Evolutionary conservation across 2,888 invertebrate genomes (phyloP), one percentile per base, ranked within the genome.

Genomic region (Mechanitis messenoides): DNA sequence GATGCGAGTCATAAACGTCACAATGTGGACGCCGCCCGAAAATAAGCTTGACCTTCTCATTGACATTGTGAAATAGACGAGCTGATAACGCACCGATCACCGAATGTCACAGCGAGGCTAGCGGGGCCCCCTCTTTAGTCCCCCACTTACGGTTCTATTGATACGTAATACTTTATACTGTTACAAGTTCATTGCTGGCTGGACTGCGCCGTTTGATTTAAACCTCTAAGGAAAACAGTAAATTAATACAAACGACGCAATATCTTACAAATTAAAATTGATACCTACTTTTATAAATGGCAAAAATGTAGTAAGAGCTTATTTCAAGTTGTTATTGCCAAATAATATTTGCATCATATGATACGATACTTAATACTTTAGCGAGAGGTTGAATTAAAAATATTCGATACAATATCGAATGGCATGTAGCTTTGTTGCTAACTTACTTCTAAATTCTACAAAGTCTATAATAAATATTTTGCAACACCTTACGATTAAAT

Each of bases 61-160:
- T 90, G 90, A 90, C 90, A 90, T 90, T 90, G 90, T 90, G 89
- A 87, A 90, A 90, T 89, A 88, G 85, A 84, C 83, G 80, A 83
- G 81, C 81, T 89, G 89, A 89, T 89, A 88, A 88, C 85, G 78
- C 80, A 75, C 77, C 81, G 87, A 88, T 82, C 85, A 80, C 80
- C 85, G 87, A 89, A 89, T 88, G 89, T 88, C 89, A 88, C 75
- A 75, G 74, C 88, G 85, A 87, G 87, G 87, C 85, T 85, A 84
- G 80, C 75, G 77, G 79, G 76, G 79, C 83, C 87, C 87, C 83
- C 80, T 75, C 81, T 74, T 72, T 68, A 65, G 65, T 59, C 69
- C 71, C 77, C 76, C 76, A 78, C 83, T 80, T 71, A 72, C 72
- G 72, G 76, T 75, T 64, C 70, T 72, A 71, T 73, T 74, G 72